These are phyloP conservation scores for Zele albiditarsus DNA, from an alignment of 2,888 invertebrate species.

Conservation along the genomic window DNA sequence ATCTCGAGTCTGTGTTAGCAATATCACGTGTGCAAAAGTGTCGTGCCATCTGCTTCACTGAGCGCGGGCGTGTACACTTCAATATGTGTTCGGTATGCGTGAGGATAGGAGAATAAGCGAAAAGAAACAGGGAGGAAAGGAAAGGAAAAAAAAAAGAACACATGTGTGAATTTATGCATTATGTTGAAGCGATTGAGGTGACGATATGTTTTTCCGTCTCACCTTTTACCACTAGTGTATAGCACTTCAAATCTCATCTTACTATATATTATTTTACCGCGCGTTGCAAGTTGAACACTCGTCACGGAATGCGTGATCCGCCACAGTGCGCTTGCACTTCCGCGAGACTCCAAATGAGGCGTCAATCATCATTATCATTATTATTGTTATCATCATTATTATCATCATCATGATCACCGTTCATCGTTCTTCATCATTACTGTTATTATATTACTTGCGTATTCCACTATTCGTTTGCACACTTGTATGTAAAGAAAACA, in stretches of 20 bases:
- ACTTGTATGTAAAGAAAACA: background rate
- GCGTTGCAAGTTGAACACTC: constrained; percentile 32
- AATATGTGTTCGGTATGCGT: background rate
- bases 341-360: constrained; percentile 46
- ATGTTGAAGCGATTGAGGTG: constrained; percentile 34
- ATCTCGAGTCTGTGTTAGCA: constrained; percentile 22
- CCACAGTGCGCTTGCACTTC: constrained; percentile 42
- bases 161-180: constrained; percentile 45
- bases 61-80: background rate
- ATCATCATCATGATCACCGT: constrained; percentile 15
- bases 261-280: background rate
- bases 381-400: constrained; percentile 13
- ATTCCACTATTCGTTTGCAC: background rate
- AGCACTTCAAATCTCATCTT: background rate
- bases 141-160: background rate
- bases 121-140: background rate
- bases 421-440: constrained; percentile 27
- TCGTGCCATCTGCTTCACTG: constrained; percentile 31
- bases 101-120: background rate
- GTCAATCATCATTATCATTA: constrained; percentile 43
- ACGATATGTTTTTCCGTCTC: background rate
- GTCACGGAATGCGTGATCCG: constrained; percentile 39
- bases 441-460: background rate
- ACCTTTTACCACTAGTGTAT: constrained; percentile 10
- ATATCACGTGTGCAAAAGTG: constrained; percentile 28